A percentile compares a stretch with the other conserved stretches of the same genome.
These are phyloP conservation scores for Corvus hawaiiensis DNA, from an alignment of 2,113 vertebrate species.

Conservation along the genomic window DNA sequence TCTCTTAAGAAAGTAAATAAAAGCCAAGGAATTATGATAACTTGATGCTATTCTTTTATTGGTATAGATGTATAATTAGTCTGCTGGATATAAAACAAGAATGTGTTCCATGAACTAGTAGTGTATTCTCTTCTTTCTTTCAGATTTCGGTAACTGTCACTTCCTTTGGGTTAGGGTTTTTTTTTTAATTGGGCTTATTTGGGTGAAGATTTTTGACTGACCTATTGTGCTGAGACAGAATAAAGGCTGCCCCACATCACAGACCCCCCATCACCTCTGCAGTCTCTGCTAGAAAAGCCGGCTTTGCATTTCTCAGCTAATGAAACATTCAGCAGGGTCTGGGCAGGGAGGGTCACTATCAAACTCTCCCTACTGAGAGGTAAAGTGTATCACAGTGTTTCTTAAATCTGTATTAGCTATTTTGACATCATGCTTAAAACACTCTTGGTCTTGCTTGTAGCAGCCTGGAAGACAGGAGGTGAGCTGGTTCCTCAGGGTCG, in stretches of 20 bases:
- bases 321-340: conserved; percentile 6
- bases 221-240: background rate
- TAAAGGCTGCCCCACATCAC: background rate
- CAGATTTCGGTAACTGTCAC: background rate
- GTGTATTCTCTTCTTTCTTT: background rate
- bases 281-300: background rate
- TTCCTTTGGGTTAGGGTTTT: background rate
- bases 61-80: background rate
- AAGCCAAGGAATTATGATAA: background rate
- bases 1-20: background rate
- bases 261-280: background rate
- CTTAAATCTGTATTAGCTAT: conserved; percentile 16
- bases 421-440: conserved; percentile 13
- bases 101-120: background rate
- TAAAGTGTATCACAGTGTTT: background rate
- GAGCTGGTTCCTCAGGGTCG: background rate
- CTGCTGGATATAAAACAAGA: background rate
- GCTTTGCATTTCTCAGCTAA: background rate
- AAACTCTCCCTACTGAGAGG: background rate
- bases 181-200: background rate
- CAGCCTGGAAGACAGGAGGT: background rate
- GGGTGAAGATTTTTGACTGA: background rate
- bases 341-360: background rate
- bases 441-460: background rate
- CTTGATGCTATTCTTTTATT: background rate